Base-by-base conservation (phyloP, 2,113 vertebrate species). In the Scomber colias region DNA sequence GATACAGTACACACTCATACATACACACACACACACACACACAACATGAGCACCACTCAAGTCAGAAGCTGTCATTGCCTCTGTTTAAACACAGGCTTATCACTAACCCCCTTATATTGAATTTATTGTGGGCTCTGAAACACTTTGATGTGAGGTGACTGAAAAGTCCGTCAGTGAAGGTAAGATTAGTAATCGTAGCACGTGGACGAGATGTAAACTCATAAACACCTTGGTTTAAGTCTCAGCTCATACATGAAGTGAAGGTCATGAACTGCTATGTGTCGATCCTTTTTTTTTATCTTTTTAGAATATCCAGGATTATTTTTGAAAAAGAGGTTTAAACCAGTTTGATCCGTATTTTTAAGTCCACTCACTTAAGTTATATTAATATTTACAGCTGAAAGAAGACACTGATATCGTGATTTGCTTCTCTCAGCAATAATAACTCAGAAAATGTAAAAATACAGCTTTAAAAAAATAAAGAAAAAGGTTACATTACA, bases 71-170 rank as follows among this genome's bases (percentile, higher is more conserved):
- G 73, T 46, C 54, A 84, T 75, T 71, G 69, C 30, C 13, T 85
- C 79, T 88, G 80, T 86, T 89, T 83, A 71, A 92, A 85, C 5
- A 40, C 30, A 4, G 79, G 86, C 88, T 91, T 92, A 91, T 44
- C 11, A n/a, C 69, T 71, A 79, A 27, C 24, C 83, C 70, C 70
- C 67, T 71, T 72, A 56, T 79, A 81, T 49, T 53, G 62, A 51
- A 79, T 73, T 68, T 65, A 65, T 21, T 53, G 73, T 68, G 75
- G 48, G 46, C 49, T 62, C 60, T 61, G 65, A 78, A 61, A 65
- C 50, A n/a, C 2, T 1, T 27, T 16, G 10, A 70, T 85, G 74
- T 73, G 71, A 80, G 55, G 68, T 53, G 77, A 81, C 63, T 77
- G 51, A 76, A 67, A 65, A 62, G 64, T 55, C 16, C 45, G 45